Conservation (phyloP, 2,888 invertebrate genomes). For the Axea sp. region DNA sequence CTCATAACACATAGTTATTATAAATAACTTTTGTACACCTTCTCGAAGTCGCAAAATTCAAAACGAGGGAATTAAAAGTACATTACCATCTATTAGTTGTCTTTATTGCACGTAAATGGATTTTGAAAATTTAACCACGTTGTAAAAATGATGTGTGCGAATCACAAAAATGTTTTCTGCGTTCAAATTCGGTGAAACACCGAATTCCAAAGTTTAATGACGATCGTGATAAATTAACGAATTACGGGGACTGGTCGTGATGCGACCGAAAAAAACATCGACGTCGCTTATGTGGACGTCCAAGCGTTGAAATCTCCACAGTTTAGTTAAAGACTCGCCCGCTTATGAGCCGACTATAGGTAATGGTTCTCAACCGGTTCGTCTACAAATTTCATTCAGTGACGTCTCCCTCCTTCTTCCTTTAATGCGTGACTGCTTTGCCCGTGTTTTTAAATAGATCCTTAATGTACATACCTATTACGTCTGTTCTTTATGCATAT, state of each 20-base stretch:
- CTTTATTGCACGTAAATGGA: too few species aligned
- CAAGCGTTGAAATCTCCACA: conserved; percentile 67
- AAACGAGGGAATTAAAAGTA: too few species aligned
- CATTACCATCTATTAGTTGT: too few species aligned
- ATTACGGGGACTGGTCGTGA: conserved; percentile 45
- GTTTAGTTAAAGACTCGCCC: conserved; percentile 62
- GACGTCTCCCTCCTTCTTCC: conserved; percentile 36
- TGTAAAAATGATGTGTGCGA: too few species aligned
- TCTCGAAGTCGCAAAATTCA: too few species aligned
- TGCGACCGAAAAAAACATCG: conserved; percentile 37
- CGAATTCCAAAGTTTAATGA: too few species aligned
- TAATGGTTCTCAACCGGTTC: conserved; percentile 73
- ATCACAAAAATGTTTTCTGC: too few species aligned
- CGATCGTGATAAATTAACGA: too few species aligned
- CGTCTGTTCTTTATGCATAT: conserved; percentile 45
- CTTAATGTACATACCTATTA: conserved; percentile 44
- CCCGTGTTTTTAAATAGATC: conserved; percentile 48
- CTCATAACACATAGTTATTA: too few species aligned
- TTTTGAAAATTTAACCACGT: too few species aligned
- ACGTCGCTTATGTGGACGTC: conserved; percentile 65
- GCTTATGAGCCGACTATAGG: conserved; percentile 53
- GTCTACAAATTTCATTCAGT: conserved; percentile 58
- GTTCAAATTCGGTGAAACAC: too few species aligned
- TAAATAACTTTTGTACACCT: too few species aligned
- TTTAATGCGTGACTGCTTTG: conserved; percentile 27